These are phyloP conservation scores for Rhingia rostrata DNA, from an alignment of 2,888 invertebrate genomes.

Conservation along the genomic window DNA sequence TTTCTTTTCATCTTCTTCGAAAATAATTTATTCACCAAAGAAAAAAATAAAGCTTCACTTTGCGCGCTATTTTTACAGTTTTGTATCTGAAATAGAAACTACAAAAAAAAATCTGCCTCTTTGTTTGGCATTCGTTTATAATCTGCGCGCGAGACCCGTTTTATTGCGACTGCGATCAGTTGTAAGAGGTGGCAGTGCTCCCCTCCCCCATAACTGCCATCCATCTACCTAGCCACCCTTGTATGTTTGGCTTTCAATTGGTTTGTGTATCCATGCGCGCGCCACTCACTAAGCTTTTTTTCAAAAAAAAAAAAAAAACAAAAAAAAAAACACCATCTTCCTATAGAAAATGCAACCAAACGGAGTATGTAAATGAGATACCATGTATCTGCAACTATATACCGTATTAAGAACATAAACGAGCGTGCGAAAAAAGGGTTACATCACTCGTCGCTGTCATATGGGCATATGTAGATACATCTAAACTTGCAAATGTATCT, in stretches of 20 bases:
- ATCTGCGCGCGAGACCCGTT: slow-evolving; percentile 62
- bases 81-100: slow-evolving; percentile 36
- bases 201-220: background rate
- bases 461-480: background rate
- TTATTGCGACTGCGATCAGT: slow-evolving; percentile 67
- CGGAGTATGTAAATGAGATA: background rate
- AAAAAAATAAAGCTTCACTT: slow-evolving; percentile 41
- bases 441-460: slow-evolving; percentile 37
- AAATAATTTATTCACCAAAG: slow-evolving; percentile 43
- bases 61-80: slow-evolving; percentile 63
- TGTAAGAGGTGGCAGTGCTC: background rate
- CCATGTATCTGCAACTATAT: slow-evolving; percentile 19
- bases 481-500: background rate
- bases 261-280: slow-evolving; percentile 57
- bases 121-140: slow-evolving; percentile 38
- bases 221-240: slow-evolving; percentile 49
- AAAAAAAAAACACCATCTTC: no score
- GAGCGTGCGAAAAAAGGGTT: slow-evolving; percentile 68
- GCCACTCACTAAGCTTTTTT: slow-evolving; percentile 54
- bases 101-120: slow-evolving; percentile 18
- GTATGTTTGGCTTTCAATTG: slow-evolving; percentile 22
- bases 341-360: slow-evolving; percentile 35
- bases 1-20: slow-evolving; percentile 67
- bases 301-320: no score
- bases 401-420: slow-evolving; percentile 35